Evolutionary conservation across 2,113 vertebrate genomes (phyloP).

Genomic region (Anarhynchus alexandrinus): DNA sequence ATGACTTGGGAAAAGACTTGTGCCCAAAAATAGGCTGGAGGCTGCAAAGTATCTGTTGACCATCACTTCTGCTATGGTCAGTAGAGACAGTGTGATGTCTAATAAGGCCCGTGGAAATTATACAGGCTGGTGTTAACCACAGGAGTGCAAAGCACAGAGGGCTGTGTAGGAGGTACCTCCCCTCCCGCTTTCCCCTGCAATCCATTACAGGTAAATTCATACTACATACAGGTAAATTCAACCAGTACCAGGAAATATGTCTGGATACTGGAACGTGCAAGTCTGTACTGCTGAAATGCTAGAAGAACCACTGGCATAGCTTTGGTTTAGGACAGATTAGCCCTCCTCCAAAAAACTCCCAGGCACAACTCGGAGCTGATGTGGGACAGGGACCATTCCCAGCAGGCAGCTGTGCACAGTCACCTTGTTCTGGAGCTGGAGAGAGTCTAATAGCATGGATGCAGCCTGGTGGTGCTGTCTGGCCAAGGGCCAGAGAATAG

Average conservation of each 20-base stretch:
- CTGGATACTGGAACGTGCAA: background rate
- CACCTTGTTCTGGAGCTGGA: background rate
- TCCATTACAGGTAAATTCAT: background rate
- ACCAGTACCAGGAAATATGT: background rate
- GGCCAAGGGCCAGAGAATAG: background rate
- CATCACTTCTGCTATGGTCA: background rate
- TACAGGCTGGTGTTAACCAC: background rate
- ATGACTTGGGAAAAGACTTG: background rate
- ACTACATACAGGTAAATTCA: background rate
- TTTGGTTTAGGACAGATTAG: background rate
- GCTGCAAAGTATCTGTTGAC: background rate
- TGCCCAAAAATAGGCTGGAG: background rate
- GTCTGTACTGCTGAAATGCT: background rate
- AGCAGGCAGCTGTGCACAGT: background rate
- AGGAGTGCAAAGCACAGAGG: background rate
- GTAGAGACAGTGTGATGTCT: background rate
- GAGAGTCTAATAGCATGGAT: background rate
- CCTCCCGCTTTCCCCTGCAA: background rate
- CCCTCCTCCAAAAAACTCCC: background rate
- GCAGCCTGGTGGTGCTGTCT: background rate
- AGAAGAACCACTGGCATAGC: background rate
- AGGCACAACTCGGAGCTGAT: rapidly evolving
- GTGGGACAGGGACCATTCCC: background rate
- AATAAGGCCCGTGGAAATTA: background rate
- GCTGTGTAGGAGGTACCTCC: background rate